A percentile compares a stretch with the other conserved stretches of the same genome.
These are phyloP conservation scores for Synergus gifuensis DNA, from an alignment of 2,888 invertebrate species.

Conservation along the genomic window DNA sequence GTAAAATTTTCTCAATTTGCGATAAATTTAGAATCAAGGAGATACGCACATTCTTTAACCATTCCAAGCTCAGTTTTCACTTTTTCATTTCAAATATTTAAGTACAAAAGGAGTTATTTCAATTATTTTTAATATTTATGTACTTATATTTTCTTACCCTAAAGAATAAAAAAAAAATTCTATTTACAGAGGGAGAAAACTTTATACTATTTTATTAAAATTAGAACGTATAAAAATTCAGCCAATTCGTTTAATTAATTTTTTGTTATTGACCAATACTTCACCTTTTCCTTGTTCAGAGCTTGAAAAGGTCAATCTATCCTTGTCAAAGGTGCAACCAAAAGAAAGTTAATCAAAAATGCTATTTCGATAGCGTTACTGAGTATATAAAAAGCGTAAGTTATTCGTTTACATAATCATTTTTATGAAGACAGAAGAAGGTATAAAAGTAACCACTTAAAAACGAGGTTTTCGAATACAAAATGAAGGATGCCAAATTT, in stretches of 20 bases:
- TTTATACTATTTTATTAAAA: not conserved
- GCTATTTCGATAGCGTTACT: not conserved
- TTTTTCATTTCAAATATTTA: not conserved
- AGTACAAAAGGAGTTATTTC: not conserved
- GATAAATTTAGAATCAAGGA: not conserved
- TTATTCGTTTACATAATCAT: not conserved
- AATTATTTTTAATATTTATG: not conserved
- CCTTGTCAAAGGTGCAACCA: not conserved
- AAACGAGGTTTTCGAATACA: not conserved
- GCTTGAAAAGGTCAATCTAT: not conserved
- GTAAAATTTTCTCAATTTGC: not conserved
- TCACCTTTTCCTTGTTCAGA: not conserved
- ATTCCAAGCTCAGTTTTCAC: slow-evolving; percentile 14
- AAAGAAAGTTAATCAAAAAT: not conserved
- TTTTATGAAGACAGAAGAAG: not conserved
- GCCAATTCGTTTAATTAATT: not conserved
- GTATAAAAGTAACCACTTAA: not conserved
- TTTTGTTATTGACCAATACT: not conserved
- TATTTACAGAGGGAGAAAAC: not conserved
- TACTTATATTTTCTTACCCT: not conserved
- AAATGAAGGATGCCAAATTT: not conserved
- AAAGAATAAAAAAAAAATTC: not conserved
- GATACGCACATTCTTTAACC: not conserved
- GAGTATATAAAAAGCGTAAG: not conserved
- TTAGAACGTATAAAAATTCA: not conserved